Evolutionary conservation across 92 coral and sea anemone species (phyloP), one percentile per base, ranked within the genome.

Genomic region (Parazoanthus atlanticus): DNA sequence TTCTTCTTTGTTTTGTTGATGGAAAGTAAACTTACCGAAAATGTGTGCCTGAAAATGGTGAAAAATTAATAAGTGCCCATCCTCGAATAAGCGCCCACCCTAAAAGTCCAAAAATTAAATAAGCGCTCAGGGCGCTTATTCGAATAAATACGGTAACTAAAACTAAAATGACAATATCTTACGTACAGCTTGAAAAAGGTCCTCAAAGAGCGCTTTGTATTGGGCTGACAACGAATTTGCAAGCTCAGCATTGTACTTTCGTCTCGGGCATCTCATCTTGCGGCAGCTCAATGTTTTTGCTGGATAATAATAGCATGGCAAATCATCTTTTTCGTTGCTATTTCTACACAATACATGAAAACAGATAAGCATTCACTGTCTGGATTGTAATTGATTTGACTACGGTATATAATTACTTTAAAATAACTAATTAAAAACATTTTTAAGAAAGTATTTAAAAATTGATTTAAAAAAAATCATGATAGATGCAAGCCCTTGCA

Each of bases 181-280:
- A 36, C 38, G 38, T 36, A 75, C 79, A 75, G 40, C 40, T 36
- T 75, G 28, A 19, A 75, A 26, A 8, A 75, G 15, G 36, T 36
- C 79, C 0, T 36, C 26, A n/a, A 75, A 28, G 12, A 73, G 8
- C 5, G 33, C 36, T 1, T 6, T 17, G 25, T 31, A 73, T 19
- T 73, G 38, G 33, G 46, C 26, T 8, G 79, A 75, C 26, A 21
- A 33, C 25, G 8, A 3, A n/a, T 75, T 33, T 16, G n/a, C 79
- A 41, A 75, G 79, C 13, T 75, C 43, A 25, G 52, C 43, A 23
- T 16, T 33, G 26, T 75, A 36, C 79, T 33, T 36, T 38, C 79
- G 79, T 32, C 26, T 23, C 12, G 79, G 79, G 79, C 79, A 75
- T 75, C 79, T 75, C 79, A 75, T 75, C 25, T 75, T 36, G 79